Conservation (phyloP, 2,888 invertebrate genomes). For the Thyatira batis region DNA sequence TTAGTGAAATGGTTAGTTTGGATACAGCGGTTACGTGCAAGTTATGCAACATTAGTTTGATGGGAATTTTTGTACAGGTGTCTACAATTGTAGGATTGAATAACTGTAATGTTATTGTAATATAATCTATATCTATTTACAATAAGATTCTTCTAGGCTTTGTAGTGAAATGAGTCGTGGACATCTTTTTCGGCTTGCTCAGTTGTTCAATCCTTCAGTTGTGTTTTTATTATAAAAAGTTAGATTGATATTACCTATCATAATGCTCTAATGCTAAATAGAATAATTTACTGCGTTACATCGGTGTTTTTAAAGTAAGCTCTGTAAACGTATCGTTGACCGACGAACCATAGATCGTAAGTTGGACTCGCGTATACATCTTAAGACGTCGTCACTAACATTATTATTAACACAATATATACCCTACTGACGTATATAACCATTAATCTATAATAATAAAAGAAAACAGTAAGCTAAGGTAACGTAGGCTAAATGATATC, state of each 20-base stretch:
- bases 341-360: too few species aligned
- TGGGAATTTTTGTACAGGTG: too few species aligned
- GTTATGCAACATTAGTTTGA: too few species aligned
- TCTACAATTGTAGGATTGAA: neutral
- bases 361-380: conserved; percentile 30
- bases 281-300: neutral
- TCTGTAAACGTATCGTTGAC: neutral
- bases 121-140: neutral
- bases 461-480: conserved; percentile 71
- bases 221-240: neutral
- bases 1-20: too few species aligned
- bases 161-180: too few species aligned
- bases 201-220: too few species aligned
- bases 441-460: too few species aligned
- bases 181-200: too few species aligned
- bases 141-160: too few species aligned
- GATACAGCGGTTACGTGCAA: too few species aligned
- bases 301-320: neutral
- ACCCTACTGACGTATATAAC: too few species aligned
- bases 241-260: neutral
- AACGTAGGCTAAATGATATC: conserved; percentile 49
- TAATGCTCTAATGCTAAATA: conserved; percentile 8
- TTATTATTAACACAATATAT: too few species aligned
- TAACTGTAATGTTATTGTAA: neutral
- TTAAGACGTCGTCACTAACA: neutral